Base-by-base conservation (phyloP, 2,113 vertebrate species). In the Mobula birostris region DNA sequence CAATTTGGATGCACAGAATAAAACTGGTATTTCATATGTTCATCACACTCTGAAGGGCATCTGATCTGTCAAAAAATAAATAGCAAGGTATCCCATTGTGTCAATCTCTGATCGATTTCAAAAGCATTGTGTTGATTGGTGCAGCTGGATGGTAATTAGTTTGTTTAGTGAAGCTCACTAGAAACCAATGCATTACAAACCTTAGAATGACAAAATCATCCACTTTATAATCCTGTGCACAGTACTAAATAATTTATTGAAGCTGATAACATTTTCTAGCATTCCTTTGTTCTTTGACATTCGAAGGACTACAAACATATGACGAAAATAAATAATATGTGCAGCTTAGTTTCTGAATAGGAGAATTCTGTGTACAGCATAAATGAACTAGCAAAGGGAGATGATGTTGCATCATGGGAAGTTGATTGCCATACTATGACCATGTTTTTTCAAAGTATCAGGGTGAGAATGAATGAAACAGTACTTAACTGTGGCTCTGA, bases 401-500 rank as follows among this genome's bases (percentile, higher is more conserved):
- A 66, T 88, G 5, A 32, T 88, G 61, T 32, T 63, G 17, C 85
- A 88, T 88, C 61, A 66, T 88, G 29, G n/a, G n/a, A 88, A 32
- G 17, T 61, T 66, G 66, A 88, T 88, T 63, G 58, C 14, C 61
- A 66, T 29, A 32, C 29, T 29, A 63, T 88, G 58, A 15, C 85
- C 14, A 63, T 6, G 12, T 88, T n/a, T 88, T 88, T 88, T 27
- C 56, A 88, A 88, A 88, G 85, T 88, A 88, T 29, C 85, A 88
- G 24, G 14, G 58, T 66, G 85, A n/a, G 82, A 63, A 32, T 88
- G 85, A 88, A 88, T 63, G 24, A 88, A 14, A 88, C 85, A 63
- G 61, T 63, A 32, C n/a, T 5, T 88, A 7, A 58, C 29, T 15
- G 63, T 66, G 85, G 58, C 58, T 88, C 85, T 88, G 85, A n/a